These are phyloP conservation scores for Rynchops niger DNA, from an alignment of 2,113 vertebrate species.

Conservation along the genomic window DNA sequence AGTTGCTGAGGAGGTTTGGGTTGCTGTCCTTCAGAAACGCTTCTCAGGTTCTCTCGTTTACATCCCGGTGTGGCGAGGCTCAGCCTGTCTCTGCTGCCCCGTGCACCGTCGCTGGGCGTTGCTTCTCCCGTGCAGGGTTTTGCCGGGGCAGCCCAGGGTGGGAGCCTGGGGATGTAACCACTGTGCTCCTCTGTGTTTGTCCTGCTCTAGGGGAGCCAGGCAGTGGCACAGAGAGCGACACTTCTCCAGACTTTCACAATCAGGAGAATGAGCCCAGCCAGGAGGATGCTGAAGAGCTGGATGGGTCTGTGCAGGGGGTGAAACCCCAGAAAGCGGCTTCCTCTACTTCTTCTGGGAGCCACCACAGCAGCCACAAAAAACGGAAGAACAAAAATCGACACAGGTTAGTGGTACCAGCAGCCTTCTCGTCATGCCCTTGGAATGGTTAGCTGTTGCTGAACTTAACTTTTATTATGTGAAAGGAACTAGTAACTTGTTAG, in stretches of 20 bases:
- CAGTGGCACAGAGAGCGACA: constrained; percentile 95
- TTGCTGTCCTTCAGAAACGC: neutral
- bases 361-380: constrained; percentile 98
- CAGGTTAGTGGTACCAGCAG: constrained; percentile 81
- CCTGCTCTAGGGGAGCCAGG: constrained; percentile 86
- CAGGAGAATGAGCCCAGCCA: constrained; percentile 96
- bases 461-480: neutral
- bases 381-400: constrained; percentile 99
- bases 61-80: neutral
- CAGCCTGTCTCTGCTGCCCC: neutral
- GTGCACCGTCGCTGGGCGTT: rapidly evolving
- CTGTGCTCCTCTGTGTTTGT: neutral
- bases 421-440: neutral
- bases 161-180: neutral
- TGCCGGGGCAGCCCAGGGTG: neutral
- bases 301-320: constrained; percentile 90
- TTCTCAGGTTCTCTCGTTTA: neutral
- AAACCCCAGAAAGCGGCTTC: constrained; percentile 97
- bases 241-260: constrained; percentile 97
- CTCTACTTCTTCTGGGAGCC: constrained; percentile 89
- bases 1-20: neutral
- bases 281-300: constrained; percentile 93
- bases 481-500: neutral
- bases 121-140: neutral
- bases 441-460: neutral